These are phyloP conservation scores for Melanerpes aurifrons DNA, from an alignment of 2,113 vertebrate genomes.

Conservation along the genomic window DNA sequence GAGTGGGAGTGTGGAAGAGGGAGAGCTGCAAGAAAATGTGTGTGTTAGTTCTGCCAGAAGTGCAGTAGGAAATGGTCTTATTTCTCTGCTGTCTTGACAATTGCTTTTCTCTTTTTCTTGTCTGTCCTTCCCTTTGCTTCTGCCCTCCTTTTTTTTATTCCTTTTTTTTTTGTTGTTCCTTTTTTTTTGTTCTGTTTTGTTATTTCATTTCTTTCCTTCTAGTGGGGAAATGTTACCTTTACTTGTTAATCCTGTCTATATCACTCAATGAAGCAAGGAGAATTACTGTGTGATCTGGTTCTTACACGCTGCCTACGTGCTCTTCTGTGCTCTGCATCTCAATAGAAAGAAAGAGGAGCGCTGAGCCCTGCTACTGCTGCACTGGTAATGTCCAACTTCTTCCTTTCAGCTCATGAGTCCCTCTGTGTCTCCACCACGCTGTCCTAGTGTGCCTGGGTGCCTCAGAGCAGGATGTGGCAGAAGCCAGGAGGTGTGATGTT, in stretches of 20 bases:
- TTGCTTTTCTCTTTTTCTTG: constrained; percentile 73
- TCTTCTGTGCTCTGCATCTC: constrained; percentile 77
- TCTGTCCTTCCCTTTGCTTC: constrained; percentile 67
- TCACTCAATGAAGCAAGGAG: constrained; percentile 79
- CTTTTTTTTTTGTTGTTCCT: constrained; percentile 54
- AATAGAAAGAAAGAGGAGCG: constrained; percentile 76
- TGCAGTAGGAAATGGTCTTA: constrained; percentile 22
- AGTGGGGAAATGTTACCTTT: constrained; percentile 76
- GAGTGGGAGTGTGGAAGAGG: neutral
- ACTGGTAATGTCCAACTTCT: constrained; percentile 84
- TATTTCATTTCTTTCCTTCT: constrained; percentile 67
- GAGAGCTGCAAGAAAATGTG: neutral
- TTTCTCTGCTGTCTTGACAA: constrained; percentile 69
- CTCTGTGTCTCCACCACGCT: constrained; percentile 9
- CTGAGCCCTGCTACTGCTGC: constrained; percentile 69
- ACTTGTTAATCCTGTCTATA: constrained; percentile 87
- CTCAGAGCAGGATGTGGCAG: neutral
- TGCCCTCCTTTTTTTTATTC: constrained; percentile 65
- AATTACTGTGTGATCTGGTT: constrained; percentile 80
- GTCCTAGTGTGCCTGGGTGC: constrained; percentile 13
- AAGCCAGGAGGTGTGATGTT: neutral
- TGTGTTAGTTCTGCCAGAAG: constrained; percentile 7
- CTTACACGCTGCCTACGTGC: constrained; percentile 75
- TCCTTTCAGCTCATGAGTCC: constrained; percentile 45
- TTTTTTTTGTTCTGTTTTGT: constrained; percentile 55